A percentile compares a stretch with the other conserved stretches of the same genome.
These are phyloP conservation scores for Eudasyphora cyanicolor DNA, from an alignment of 2,888 invertebrate species.

Conservation along the genomic window DNA sequence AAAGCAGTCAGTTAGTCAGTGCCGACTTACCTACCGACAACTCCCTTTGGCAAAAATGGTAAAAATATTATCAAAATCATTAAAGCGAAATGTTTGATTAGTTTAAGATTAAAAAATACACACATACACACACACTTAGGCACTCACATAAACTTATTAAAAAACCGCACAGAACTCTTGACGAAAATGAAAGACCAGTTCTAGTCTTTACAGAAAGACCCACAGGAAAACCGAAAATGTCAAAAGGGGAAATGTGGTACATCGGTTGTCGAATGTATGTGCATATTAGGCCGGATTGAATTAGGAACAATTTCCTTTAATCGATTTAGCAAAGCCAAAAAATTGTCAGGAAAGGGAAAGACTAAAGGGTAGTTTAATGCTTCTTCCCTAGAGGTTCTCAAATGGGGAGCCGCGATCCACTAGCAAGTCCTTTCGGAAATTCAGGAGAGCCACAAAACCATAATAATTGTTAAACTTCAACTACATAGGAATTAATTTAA, in stretches of 20 bases:
- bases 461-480: too few species aligned
- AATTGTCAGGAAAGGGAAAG: not conserved
- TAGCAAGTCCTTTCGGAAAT: too few species aligned
- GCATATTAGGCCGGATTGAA: too few species aligned
- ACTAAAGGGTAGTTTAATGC: too few species aligned
- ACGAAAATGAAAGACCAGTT: not conserved
- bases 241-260: too few species aligned
- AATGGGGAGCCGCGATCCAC: too few species aligned
- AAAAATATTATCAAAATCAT: conserved; percentile 26
- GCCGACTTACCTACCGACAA: not conserved
- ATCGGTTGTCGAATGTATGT: too few species aligned
- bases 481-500: too few species aligned
- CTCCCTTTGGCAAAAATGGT: conserved; percentile 3
- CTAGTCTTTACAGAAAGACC: conserved; percentile 2
- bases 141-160: conserved; percentile 16
- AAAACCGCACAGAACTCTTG: not conserved
- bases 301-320: too few species aligned
- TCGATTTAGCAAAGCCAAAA: not conserved
- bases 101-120: conserved; percentile 45
- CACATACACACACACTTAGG: conserved; percentile 12
- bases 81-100: conserved; percentile 48
- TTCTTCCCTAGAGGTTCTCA: too few species aligned
- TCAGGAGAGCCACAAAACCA: too few species aligned
- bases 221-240: not conserved
- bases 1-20: conserved; percentile 61